Base-by-base conservation (phyloP, 2,888 invertebrate species). In the Prosapia bicincta region DNA sequence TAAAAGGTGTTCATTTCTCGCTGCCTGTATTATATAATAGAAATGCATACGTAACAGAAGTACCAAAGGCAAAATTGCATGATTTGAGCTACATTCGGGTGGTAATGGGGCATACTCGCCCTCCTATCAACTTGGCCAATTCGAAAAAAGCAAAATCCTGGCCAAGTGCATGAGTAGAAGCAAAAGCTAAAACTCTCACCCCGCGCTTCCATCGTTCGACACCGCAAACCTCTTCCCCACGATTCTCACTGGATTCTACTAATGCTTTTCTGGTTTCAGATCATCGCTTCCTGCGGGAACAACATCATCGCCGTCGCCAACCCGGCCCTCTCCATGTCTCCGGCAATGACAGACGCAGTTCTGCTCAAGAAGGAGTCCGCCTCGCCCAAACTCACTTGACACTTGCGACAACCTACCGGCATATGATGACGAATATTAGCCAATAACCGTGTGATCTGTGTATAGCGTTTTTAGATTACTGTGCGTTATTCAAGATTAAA, bases 241-340 rank as follows among this genome's bases (percentile, higher is more conserved):
- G n/a, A n/a, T n/a, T n/a, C n/a, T n/a, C n/a, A n/a, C n/a, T 30
- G 30, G 5, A 30, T 30, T 28, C 20, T 32, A 32, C 30, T 20
- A 30, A 32, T n/a, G 24, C 66, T 26, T 43, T 13, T 67, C 3
- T 54, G 10, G 54, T 43, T 43, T 25, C 90, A 94, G 87, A 91
- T 95, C 78, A 93, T 95, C 78, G 93, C 95, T 0, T 92, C 94
- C 0, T 90, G 94, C 15, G 95, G 94, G 0, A 93, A 93, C 84
- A 93, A 93, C 84, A 95, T 95, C 83, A 95, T 95, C 81, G 95
- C 95, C 0, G 95, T 95, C 0, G 93, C 95, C 25, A 95, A 95
- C 88, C 95, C 95, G 15, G 95, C 95, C 1, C 86, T 95, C 79
- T 91, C 90, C 65, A 76, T 76, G 76, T 76, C 76, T 10, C 74